These are phyloP conservation scores for Helicoverpa zea DNA, from an alignment of 1,140 invertebrate genomes.

Conservation along the genomic window DNA sequence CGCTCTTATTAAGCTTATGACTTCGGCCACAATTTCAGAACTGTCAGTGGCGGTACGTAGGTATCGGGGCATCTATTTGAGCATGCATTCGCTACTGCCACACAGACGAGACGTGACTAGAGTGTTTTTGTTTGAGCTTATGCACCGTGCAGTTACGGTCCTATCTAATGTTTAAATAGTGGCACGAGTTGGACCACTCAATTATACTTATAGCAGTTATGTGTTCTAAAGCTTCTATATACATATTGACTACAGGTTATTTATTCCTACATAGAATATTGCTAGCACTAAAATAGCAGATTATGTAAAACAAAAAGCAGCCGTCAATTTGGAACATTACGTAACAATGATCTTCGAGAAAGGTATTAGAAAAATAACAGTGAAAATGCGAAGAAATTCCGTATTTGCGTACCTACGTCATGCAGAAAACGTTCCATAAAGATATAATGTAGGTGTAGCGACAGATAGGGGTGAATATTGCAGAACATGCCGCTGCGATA, in stretches of 20 bases:
- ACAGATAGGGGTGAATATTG: conserved; percentile 65
- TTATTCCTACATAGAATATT: too few relatives aligned
- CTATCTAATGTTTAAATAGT: too few relatives aligned
- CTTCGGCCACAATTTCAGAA: too few relatives aligned
- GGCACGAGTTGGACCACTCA: too few relatives aligned
- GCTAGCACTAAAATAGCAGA: background rate
- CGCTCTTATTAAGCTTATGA: too few relatives aligned
- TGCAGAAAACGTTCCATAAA: conserved; percentile 28
- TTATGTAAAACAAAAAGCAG: conserved; percentile 19
- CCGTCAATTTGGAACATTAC: conserved; percentile 5
- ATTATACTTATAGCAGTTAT: conserved; percentile 1
- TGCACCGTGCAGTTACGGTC: too few relatives aligned
- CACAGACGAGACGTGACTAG: too few relatives aligned
- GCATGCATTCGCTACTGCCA: too few relatives aligned
- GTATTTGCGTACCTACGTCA: background rate
- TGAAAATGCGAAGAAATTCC: background rate
- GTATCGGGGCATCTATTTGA: background rate
- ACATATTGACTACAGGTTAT: background rate
- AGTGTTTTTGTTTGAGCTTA: background rate
- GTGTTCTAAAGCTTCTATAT: background rate
- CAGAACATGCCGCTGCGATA: conserved; percentile 69
- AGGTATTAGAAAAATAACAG: conserved; percentile 18
- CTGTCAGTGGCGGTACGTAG: too few relatives aligned
- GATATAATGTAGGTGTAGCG: conserved; percentile 50
- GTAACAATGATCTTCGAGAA: conserved; percentile 7